Evolutionary conservation across 1,140 invertebrate species (phyloP).

Genomic region (Drosophila auraria): DNA sequence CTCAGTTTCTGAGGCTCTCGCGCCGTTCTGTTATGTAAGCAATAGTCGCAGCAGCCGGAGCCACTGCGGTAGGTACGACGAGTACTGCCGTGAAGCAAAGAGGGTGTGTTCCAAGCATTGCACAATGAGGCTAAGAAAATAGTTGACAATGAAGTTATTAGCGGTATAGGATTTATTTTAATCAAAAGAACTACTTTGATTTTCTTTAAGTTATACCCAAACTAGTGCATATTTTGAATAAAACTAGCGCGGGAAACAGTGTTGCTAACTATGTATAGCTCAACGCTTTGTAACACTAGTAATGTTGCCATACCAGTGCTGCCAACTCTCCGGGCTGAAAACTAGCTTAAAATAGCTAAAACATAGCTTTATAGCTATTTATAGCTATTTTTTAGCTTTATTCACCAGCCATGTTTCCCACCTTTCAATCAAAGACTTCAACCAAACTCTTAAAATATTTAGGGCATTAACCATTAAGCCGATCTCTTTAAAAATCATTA

Average conservation of each 20-base stretch:
- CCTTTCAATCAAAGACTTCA: too few species aligned
- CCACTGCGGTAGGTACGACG: conserved; percentile 70
- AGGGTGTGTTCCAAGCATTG: conserved; percentile 23
- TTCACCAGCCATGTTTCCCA: too few species aligned
- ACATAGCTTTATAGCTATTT: too few species aligned
- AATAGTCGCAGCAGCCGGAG: conserved; percentile 10
- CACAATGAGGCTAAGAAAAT: conserved; percentile 10
- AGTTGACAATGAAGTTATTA: conserved; percentile 37
- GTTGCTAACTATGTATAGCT: conserved; percentile 14
- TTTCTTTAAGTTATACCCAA: background rate
- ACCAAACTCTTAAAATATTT: too few species aligned
- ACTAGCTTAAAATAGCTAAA: too few species aligned
- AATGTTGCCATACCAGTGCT: background rate
- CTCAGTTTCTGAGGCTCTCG: conserved; percentile 47
- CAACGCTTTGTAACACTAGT: background rate
- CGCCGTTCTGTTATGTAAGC: conserved; percentile 71
- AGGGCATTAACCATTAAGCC: too few species aligned
- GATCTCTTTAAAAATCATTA: too few species aligned
- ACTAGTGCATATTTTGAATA: conserved; percentile 1
- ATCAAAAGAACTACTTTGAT: background rate
- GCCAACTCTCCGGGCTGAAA: too few species aligned
- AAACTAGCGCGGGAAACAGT: conserved; percentile 20
- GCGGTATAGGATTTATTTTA: background rate
- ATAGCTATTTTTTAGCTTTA: too few species aligned
- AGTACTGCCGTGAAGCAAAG: background rate